Percentiles rank a stretch among this genome's conserved stretches.
Conservation (phyloP, 2,113 vertebrate species). For the Clarias macrocephalus region DNA sequence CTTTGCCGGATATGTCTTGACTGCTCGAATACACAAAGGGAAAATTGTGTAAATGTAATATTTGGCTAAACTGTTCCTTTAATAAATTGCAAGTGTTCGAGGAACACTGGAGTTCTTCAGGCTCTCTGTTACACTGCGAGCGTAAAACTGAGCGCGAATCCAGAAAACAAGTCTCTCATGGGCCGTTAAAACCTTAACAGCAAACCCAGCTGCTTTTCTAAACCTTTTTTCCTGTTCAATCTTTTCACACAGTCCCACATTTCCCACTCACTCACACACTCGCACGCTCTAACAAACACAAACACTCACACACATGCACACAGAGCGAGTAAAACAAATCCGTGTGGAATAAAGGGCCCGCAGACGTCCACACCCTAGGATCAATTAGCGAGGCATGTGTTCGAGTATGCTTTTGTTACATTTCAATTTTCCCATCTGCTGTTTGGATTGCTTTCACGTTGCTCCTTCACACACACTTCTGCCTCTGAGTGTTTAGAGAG, state of each 20-base stretch:
- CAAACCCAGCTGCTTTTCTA: slow-evolving; percentile 36
- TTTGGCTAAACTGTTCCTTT: not conserved
- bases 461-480: slow-evolving; percentile 46
- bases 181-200: slow-evolving; percentile 11
- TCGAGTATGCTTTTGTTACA: slow-evolving; percentile 39
- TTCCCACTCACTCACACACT: slow-evolving; percentile 30
- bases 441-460: slow-evolving; percentile 45
- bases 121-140: not conserved
- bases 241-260: slow-evolving; percentile 31
- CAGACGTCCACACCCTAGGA: slow-evolving; percentile 68
- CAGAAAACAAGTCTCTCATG: slow-evolving; percentile 26
- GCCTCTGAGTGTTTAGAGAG: slow-evolving; percentile 29
- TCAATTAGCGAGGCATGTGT: slow-evolving; percentile 64
- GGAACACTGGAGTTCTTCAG: not conserved
- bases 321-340: slow-evolving; percentile 61
- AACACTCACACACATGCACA: slow-evolving; percentile 42
- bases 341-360: slow-evolving; percentile 47
- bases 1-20: not conserved
- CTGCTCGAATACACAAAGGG: not conserved
- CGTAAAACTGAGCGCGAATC: slow-evolving; percentile 9
- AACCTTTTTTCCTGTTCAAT: not conserved
- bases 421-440: slow-evolving; percentile 51
- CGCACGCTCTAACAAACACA: slow-evolving; percentile 35
- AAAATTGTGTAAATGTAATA: not conserved
- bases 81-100: not conserved